Evolutionary conservation across 2,113 vertebrate species (phyloP).

Genomic region (Heliornis fulica): DNA sequence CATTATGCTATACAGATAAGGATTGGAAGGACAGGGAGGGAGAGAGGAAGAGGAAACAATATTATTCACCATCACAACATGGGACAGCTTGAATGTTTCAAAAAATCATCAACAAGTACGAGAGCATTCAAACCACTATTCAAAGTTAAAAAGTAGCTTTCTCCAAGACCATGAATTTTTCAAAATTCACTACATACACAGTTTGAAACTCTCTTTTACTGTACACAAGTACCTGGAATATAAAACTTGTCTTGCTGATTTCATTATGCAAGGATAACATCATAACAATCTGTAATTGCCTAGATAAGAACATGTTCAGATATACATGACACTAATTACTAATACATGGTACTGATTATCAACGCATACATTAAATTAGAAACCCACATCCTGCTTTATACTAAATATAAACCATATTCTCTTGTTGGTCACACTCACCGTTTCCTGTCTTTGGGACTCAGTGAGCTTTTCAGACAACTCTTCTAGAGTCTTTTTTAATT

Average conservation of each 20-base stretch:
- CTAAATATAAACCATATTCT: not conserved
- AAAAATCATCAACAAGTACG: not conserved
- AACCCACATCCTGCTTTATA: not conserved
- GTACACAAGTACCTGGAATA: not conserved
- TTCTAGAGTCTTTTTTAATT: constrained; percentile 84
- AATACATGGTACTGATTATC: not conserved
- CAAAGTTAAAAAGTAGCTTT: not conserved
- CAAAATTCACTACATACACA: not conserved
- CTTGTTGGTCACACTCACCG: constrained; percentile 74
- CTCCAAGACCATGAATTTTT: not conserved
- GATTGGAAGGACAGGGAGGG: not conserved
- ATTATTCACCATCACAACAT: not conserved
- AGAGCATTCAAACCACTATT: not conserved
- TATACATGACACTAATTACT: rapidly evolving
- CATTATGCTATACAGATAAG: not conserved
- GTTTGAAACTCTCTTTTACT: not conserved
- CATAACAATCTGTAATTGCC: not conserved
- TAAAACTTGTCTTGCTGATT: not conserved
- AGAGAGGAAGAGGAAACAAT: not conserved
- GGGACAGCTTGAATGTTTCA: not conserved
- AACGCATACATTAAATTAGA: not conserved
- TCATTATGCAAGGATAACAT: not conserved
- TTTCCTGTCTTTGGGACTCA: constrained; percentile 78
- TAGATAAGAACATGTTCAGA: not conserved
- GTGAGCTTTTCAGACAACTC: constrained; percentile 78